Evolutionary conservation across 2,797 vertebrate genomes (phyloP), one percentile per base, ranked within the genome.

Genomic region (Catostomus latipinnis): DNA sequence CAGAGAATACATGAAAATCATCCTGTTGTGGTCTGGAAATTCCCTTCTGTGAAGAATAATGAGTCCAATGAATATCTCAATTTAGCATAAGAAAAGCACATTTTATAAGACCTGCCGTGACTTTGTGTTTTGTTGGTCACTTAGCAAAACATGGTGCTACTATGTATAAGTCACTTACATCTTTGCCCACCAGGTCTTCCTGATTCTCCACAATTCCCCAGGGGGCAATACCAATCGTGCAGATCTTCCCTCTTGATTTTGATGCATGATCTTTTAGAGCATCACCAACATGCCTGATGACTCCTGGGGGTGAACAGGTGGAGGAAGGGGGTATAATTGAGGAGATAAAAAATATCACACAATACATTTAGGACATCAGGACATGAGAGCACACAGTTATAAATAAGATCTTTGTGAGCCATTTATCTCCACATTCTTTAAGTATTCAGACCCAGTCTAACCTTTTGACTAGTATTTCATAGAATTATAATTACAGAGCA

Each of bases 151-250:
- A 18, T 6, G 45, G 3, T 34, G 34, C 34, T 34, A 34, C 34
- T 34, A 34, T 34, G 34, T 34, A 34, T 34, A 7, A 52, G n/a
- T 18, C 16, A 92, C 98, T 94, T 93, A 98, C 98, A 86, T 99
- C 98, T 95, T 98, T 98, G 82, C 98, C 97, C 90, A 99, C 96
- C 68, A 99, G 95, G 86, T 99, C 98, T 88, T 99, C 98, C 83
- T 98, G 97, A 88, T 99, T 99, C 92, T 99, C 98, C 70, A 99
- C 98, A 54, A 99, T 99, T 18, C 98, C 98, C 98, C 97, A 99
- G 0, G 98, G 97, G 61, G 98, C 97, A 7, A 99, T 98, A 16
- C 97, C 98, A 0, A 99, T 99, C 81, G 97, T 99, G 89, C 98
- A 99, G 88, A 99, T 99, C 90, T 98, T 98, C 58, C 97, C 98